These are phyloP conservation scores for Misgurnus mizolepis DNA, from an alignment of 2,113 vertebrate species.

Conservation along the genomic window DNA sequence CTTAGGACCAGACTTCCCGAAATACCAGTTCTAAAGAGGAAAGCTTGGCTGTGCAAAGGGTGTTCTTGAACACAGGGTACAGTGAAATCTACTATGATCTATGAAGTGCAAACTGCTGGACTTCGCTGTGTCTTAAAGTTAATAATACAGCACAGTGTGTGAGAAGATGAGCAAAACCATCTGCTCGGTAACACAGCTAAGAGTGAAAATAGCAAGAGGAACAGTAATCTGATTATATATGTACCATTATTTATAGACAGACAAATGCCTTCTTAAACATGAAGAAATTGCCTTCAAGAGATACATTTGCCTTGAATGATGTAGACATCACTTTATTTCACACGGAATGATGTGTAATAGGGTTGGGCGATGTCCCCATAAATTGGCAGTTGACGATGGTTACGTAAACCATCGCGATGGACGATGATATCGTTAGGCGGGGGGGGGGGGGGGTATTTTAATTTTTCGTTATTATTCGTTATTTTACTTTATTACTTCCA, in stretches of 20 bases:
- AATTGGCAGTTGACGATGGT: too few species aligned
- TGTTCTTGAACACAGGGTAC: neutral
- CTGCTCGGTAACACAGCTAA: neutral
- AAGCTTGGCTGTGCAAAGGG: constrained; percentile 1
- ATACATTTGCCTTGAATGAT: neutral
- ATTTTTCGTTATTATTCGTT: too few species aligned
- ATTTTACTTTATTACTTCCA: too few species aligned
- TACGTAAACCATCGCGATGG: too few species aligned
- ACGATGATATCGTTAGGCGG: too few species aligned
- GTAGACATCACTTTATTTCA: neutral
- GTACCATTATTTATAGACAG: constrained; percentile 26
- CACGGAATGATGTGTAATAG: too few species aligned
- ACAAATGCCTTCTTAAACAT: neutral
- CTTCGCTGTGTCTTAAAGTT: neutral
- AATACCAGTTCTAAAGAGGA: neutral
- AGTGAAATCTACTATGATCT: neutral
- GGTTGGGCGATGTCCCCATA: too few species aligned
- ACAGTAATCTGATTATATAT: constrained; percentile 29
- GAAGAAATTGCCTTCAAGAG: neutral
- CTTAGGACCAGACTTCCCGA: constrained; percentile 2
- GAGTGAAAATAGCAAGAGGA: constrained; percentile 8
- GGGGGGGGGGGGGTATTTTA: too few species aligned
- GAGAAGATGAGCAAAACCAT: neutral
- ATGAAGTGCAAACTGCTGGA: neutral
- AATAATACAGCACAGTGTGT: neutral